Conservation (phyloP, 2,888 invertebrate species). For the Leptura quadrifasciata region DNA sequence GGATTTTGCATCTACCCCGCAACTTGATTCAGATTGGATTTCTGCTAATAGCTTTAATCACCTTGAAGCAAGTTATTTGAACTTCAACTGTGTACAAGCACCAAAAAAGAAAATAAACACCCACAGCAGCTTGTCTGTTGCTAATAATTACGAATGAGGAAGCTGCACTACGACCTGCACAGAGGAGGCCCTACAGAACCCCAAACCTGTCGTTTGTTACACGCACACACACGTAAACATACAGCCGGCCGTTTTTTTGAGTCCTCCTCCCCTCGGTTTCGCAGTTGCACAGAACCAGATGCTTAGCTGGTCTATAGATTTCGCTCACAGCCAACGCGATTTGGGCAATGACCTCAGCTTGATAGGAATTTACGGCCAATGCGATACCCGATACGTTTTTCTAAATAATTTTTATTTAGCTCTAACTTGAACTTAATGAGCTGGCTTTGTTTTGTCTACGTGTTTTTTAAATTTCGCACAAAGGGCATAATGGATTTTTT, state of each 20-base stretch:
- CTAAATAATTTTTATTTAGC: constrained; percentile 9
- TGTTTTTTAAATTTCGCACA: neutral
- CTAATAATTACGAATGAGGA: neutral
- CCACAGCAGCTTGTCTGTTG: no score
- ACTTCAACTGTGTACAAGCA: neutral
- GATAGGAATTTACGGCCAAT: constrained; percentile 14
- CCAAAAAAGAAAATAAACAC: neutral
- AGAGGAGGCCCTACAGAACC: neutral
- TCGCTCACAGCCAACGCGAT: constrained; percentile 22
- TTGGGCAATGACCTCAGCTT: constrained; percentile 34
- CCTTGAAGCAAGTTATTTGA: no score
- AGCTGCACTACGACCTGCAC: neutral
- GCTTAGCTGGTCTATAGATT: constrained; percentile 26
- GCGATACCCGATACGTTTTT: constrained; percentile 18
- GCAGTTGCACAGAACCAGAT: constrained; percentile 27
- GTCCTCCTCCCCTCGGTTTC: constrained; percentile 26
- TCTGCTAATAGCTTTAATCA: no score
- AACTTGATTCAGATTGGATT: no score
- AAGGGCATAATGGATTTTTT: constrained; percentile 7
- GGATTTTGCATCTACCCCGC: no score
- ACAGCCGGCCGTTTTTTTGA: constrained; percentile 13
- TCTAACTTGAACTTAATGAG: constrained; percentile 6
- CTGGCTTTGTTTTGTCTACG: constrained; percentile 28
- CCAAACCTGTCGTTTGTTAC: constrained; percentile 21
- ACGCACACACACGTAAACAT: neutral